Percentiles rank a stretch among this genome's conserved stretches.
phyloP scores from a whole-genome alignment of 2,888 invertebrate species.

The Cheilosia soror region DNA sequence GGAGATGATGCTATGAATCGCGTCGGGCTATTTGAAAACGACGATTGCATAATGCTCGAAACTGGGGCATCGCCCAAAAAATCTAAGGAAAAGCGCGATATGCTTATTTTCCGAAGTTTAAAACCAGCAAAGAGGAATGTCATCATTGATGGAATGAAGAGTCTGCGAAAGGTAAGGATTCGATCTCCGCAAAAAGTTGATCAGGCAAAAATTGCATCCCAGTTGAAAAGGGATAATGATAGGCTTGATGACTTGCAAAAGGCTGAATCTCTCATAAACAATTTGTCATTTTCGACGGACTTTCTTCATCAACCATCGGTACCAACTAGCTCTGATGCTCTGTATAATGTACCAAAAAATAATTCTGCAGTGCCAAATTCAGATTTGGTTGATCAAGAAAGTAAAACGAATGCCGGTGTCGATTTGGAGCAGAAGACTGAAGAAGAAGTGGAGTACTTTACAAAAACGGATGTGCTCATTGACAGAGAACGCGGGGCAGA shows the following conservation, averaged over 20 bases:
- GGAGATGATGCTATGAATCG: constrained; percentile 78
- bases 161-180: constrained; percentile 80
- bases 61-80: constrained; percentile 77
- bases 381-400: constrained; percentile 53
- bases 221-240: constrained; percentile 40
- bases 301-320: constrained; percentile 78
- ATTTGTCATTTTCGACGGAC: constrained; percentile 82
- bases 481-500: constrained; percentile 78
- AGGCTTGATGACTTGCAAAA: constrained; percentile 78
- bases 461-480: constrained; percentile 82
- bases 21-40: constrained; percentile 76
- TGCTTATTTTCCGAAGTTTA: constrained; percentile 81
- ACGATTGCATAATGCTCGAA: constrained; percentile 34
- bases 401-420: constrained; percentile 36
- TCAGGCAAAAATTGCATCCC: constrained; percentile 62
- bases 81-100: constrained; percentile 80
- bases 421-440: constrained; percentile 79
- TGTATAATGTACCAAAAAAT: constrained; percentile 83
- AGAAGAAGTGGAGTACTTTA: constrained; percentile 82
- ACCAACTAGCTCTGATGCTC: constrained; percentile 62
- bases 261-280: constrained; percentile 80
- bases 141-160: constrained; percentile 82
- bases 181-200: constrained; percentile 78
- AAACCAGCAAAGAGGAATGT: constrained; percentile 78
- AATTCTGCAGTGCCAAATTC: constrained; percentile 77